Percentiles rank a stretch among this genome's conserved stretches.
Conservation (phyloP, 2,113 vertebrate species). For the Manacus vitellinus region DNA sequence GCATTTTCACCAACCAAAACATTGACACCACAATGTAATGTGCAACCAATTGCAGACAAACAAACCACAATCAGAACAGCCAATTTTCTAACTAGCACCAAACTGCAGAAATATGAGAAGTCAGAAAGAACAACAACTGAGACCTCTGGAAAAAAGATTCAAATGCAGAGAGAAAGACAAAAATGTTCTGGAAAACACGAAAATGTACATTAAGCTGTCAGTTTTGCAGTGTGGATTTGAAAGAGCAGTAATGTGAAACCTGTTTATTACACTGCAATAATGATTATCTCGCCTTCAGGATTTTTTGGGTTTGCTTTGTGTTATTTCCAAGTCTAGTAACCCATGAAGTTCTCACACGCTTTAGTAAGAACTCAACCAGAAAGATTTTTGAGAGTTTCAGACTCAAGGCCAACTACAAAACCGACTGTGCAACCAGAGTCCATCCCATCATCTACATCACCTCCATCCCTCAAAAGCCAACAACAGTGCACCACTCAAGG, state of each 20-base stretch:
- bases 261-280: not conserved
- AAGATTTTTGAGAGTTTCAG: not conserved
- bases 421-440: rapidly evolving
- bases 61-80: slow-evolving; percentile 35
- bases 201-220: not conserved
- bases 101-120: slow-evolving; percentile 41
- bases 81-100: slow-evolving; percentile 43
- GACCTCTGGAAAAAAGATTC: not conserved
- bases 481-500: not conserved
- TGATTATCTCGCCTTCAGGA: not conserved
- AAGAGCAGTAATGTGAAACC: not conserved
- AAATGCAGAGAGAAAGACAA: not conserved
- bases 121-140: slow-evolving; percentile 2
- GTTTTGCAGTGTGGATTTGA: not conserved
- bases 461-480: not conserved
- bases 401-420: not conserved
- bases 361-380: not conserved
- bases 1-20: slow-evolving; percentile 35
- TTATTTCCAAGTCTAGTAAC: not conserved
- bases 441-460: not conserved
- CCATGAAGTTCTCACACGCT: not conserved
- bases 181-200: not conserved
- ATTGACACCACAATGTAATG: slow-evolving; percentile 32
- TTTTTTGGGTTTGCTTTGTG: not conserved
- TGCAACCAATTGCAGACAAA: slow-evolving; percentile 31